Base-by-base conservation (phyloP, 2,113 vertebrate species). In the Candoia aspera region DNA sequence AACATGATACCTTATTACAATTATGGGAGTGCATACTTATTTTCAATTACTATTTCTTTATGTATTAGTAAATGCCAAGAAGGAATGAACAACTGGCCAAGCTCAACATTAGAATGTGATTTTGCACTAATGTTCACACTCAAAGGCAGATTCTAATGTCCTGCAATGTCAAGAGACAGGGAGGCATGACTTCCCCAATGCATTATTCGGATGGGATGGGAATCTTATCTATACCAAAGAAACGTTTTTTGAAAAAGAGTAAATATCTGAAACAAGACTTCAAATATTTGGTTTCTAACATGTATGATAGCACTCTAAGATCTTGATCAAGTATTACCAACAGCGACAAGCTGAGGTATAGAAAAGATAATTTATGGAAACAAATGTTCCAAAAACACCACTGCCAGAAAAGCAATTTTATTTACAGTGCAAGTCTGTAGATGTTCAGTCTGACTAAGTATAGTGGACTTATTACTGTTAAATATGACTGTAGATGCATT, bases 171-270 rank as follows among this genome's bases (percentile, higher is more conserved):
- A 90, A 79, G 2, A 88, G 24, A 59, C 8, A 92, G 89, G n/a
- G n/a, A 90, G 86, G 68, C 2, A 2, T 86, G 10, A 62, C 46
- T 46, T 62, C 57, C 93, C 92, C 90, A 58, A 46, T 17, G 55
- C 92, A 90, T 8, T 84, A 1, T 88, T 91, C 26, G 55, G 62
- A 92, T 64, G 46, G 55, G 12, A 62, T 64, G 46, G 55, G 12
- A 62, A 29, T 55, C 42, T 11, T 90, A 46, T 0, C 1, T 0
- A 0, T 29, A 8, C 90, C 46, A 23, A 64, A 95, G 21, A 85
- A 85, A 68, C 24, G 94, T 92, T 37, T 64, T 64, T 62, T 5
- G 8, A 93, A 93, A 91, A 8, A 85, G 86, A 54, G 59, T 54
- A 73, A 59, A 3, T 9, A 86, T 24, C 62, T 49, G 42, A 12